Evolutionary conservation across 2,113 vertebrate genomes (phyloP).

Genomic region (Spermophilus dauricus): DNA sequence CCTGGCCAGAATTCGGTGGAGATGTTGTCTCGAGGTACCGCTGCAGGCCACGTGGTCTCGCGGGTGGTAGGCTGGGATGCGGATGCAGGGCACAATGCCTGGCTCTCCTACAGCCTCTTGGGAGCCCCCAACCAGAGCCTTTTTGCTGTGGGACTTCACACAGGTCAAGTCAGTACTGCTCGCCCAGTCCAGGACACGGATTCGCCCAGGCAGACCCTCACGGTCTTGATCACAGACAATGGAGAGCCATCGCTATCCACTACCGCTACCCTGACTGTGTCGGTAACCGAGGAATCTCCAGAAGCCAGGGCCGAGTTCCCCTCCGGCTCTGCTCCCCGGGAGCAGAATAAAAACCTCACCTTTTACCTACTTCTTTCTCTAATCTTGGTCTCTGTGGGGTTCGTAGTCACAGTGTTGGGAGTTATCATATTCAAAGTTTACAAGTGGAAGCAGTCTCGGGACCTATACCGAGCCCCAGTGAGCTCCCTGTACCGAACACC

Average conservation of each 20-base stretch:
- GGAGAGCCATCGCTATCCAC: slow-evolving; percentile 90
- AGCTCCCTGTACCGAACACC: slow-evolving; percentile 88
- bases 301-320: slow-evolving; percentile 87
- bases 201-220: slow-evolving; percentile 88
- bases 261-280: slow-evolving; percentile 89
- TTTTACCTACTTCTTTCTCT: slow-evolving; percentile 90
- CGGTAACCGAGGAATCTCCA: slow-evolving; percentile 85
- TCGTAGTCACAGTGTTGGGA: slow-evolving; percentile 88
- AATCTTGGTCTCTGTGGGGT: slow-evolving; percentile 90
- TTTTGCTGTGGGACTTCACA: slow-evolving; percentile 91
- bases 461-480: slow-evolving; percentile 86
- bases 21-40: slow-evolving; percentile 85
- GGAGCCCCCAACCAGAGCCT: slow-evolving; percentile 91
- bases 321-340: slow-evolving; percentile 75
- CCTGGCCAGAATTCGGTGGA: slow-evolving; percentile 80
- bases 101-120: slow-evolving; percentile 91
- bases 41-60: slow-evolving; percentile 88
- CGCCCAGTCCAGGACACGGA: slow-evolving; percentile 91
- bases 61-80: slow-evolving; percentile 91
- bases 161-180: slow-evolving; percentile 90
- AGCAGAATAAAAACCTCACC: slow-evolving; percentile 88
- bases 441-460: slow-evolving; percentile 91
- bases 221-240: slow-evolving; percentile 91
- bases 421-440: slow-evolving; percentile 90
- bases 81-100: slow-evolving; percentile 92